Evolutionary conservation across 2,797 vertebrate species (phyloP), one percentile per base, ranked within the genome.

Genomic region (Phalloptychus januarius): DNA sequence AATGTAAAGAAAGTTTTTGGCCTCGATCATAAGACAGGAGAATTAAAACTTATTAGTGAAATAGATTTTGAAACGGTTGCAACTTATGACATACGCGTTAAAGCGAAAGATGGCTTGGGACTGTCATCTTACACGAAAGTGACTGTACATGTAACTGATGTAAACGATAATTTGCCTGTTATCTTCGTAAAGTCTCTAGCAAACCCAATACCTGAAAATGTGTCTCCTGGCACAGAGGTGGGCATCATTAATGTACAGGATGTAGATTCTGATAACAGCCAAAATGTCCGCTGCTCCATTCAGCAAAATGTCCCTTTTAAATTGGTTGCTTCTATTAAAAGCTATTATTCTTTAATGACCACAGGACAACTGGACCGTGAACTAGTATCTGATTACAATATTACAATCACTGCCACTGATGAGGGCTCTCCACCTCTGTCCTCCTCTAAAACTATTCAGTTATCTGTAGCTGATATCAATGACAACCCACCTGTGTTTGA

Each of bases 161-260:
- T 92, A 0, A 95, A 95, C 76, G 94, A 95, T 36, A 95, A 95
- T 12, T 44, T 86, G 0, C 94, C 94, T 0, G 74, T 85, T 0
- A 90, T 94, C 36, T 58, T 74, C 1, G 0, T 94, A 1, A 92
- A 90, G n/a, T 95, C 94, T 0, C 8, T 93, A 0, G 77, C 74
- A 1, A 84, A 86, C 4, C 77, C 73, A 0, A 78, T 94, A 48
- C 81, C 88, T 0, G 94, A 95, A 50, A 90, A 92, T 23, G 72
- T 73, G 2, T 13, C 76, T 0, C 75, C 86, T 65, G 93, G 91
- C 0, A 92, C 90, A 15, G 74, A 58, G 28, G n/a, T 58, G n/a
- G 56, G 56, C 56, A 58, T 58, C 56, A 15, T 58, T 15, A 58
- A 58, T 7, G 61, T 69, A 7, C 78, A 74, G 7, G 79, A 80